Conservation (phyloP, 2,113 vertebrate genomes). For the Labeo rohita region DNA sequence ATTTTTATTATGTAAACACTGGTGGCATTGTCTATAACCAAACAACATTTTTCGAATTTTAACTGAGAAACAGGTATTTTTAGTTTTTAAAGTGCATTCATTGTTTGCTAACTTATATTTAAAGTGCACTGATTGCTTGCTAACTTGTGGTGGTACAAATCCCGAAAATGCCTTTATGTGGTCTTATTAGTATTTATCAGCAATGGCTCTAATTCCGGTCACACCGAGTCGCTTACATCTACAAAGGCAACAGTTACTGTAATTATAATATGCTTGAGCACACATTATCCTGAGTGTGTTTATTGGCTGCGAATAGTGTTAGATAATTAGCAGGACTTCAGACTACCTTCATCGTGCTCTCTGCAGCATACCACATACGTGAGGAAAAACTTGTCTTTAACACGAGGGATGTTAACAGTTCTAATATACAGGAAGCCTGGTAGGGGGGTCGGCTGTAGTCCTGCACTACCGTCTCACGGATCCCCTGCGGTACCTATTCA, state of each 20-base stretch:
- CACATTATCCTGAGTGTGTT: constrained; percentile 18
- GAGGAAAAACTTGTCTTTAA: background rate
- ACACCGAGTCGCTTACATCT: background rate
- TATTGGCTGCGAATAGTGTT: constrained; percentile 2
- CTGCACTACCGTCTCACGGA: constrained; percentile 14
- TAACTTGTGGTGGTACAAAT: background rate
- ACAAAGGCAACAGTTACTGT: constrained; percentile 13
- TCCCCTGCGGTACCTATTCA: constrained; percentile 44
- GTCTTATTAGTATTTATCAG: background rate
- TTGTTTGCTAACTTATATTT: background rate
- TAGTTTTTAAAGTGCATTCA: background rate
- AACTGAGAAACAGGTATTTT: no score
- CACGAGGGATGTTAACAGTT: background rate
- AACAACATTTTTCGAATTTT: no score
- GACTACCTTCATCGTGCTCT: background rate
- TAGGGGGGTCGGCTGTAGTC: background rate
- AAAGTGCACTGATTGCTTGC: background rate
- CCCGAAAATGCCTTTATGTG: background rate
- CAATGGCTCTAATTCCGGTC: background rate
- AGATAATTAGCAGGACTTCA: constrained; percentile 22
- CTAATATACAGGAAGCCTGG: constrained; percentile 54
- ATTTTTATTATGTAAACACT: no score
- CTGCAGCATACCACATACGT: background rate
- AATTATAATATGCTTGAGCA: constrained; percentile 2
- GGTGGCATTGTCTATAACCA: no score